These are phyloP conservation scores for Eupithecia vulgata DNA, from an alignment of 2,888 invertebrate genomes.

Conservation along the genomic window DNA sequence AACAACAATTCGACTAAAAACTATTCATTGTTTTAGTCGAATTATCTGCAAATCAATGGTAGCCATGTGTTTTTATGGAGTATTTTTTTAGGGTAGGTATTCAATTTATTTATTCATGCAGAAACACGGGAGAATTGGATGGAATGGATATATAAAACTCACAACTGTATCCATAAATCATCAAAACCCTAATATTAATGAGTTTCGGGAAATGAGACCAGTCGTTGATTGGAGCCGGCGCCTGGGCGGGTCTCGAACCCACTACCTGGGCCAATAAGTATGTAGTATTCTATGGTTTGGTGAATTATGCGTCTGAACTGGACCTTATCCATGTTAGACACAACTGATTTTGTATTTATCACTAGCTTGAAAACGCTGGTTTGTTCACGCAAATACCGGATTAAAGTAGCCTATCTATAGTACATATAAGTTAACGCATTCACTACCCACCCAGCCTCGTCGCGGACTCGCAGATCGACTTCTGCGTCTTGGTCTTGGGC, in stretches of 20 bases:
- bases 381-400: neutral
- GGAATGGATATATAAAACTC: neutral
- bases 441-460: too few species aligned
- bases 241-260: slow-evolving; percentile 30
- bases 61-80: too few species aligned
- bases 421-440: too few species aligned
- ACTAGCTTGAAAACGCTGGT: neutral
- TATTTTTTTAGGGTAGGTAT: too few species aligned
- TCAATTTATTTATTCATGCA: neutral
- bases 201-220: neutral
- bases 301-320: neutral
- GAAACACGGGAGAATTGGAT: neutral
- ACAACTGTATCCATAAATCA: slow-evolving; percentile 17
- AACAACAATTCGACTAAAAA: too few species aligned
- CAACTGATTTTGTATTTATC: neutral
- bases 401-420: neutral
- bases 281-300: neutral
- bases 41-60: too few species aligned
- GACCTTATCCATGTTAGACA: neutral
- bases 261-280: slow-evolving; percentile 18
- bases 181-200: slow-evolving; percentile 8
- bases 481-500: too few species aligned
- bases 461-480: too few species aligned
- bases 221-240: slow-evolving; percentile 14
- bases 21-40: too few species aligned